Evolutionary conservation across 2,888 invertebrate genomes (phyloP).

Genomic region (Melikaiella ostensackeni): DNA sequence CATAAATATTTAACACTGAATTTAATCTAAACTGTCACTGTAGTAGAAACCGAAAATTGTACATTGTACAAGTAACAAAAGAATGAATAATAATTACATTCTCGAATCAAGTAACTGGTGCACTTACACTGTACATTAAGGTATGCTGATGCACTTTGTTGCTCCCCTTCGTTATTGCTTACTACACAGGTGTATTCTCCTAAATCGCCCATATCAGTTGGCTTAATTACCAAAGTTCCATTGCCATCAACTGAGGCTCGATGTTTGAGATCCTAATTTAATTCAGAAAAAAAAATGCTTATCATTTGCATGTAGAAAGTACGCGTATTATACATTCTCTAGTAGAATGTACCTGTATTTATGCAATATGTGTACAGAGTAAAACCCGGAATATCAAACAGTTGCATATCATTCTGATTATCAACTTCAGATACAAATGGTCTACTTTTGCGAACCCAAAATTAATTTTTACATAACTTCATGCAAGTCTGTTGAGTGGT

Average conservation of each 20-base stretch:
- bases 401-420: too few relatives aligned
- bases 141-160: constrained; percentile 90
- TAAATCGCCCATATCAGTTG: constrained; percentile 88
- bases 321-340: too few relatives aligned
- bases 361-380: too few relatives aligned
- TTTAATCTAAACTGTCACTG: not conserved
- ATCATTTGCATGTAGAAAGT: not conserved
- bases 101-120: not conserved
- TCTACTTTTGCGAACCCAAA: too few relatives aligned
- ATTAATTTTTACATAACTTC: too few relatives aligned
- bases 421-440: too few relatives aligned
- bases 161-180: constrained; percentile 84
- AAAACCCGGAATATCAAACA: too few relatives aligned
- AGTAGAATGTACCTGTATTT: too few relatives aligned
- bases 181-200: constrained; percentile 94
- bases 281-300: not conserved
- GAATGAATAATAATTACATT: not conserved
- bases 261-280: constrained; percentile 81
- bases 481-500: too few relatives aligned
- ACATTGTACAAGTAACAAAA: too few relatives aligned
- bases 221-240: constrained; percentile 88
- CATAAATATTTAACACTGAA: constrained; percentile 24
- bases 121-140: constrained; percentile 94
- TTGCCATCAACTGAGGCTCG: constrained; percentile 84
- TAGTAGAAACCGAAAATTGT: too few relatives aligned